A percentile compares a stretch with the other conserved stretches of the same genome.
These are phyloP conservation scores for Caenorhabditis sinica DNA, from an alignment of 2,888 invertebrate genomes.

Conservation along the genomic window DNA sequence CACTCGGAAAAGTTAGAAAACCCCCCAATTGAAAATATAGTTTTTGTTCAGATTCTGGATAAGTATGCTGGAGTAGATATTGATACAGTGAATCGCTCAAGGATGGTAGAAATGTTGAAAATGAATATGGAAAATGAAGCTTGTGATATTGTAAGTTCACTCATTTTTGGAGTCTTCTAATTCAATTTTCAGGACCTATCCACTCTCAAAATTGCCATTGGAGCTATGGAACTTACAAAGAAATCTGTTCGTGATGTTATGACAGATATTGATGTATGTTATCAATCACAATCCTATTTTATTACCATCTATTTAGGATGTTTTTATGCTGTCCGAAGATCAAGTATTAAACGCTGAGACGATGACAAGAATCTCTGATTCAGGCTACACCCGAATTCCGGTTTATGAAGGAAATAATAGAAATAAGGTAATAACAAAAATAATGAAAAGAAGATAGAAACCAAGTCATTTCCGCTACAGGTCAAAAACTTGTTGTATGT, in stretches of 20 bases:
- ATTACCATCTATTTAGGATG: conserved; percentile 88
- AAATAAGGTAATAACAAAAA: conserved; percentile 44
- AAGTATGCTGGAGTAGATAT: conserved; percentile 62
- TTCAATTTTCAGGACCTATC: conserved; percentile 72
- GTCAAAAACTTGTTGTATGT: conserved; percentile 89
- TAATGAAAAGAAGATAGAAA: neutral
- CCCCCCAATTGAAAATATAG: neutral
- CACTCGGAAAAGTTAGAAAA: conserved; percentile 87
- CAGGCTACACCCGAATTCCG: conserved; percentile 94
- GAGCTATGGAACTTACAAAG: conserved; percentile 94
- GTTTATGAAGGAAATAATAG: conserved; percentile 93
- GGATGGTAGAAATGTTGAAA: conserved; percentile 90
- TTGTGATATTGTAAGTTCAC: conserved; percentile 40
- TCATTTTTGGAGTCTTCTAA: no score
- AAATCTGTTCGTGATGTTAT: conserved; percentile 96
- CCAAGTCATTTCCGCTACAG: conserved; percentile 53
- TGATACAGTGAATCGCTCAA: conserved; percentile 50
- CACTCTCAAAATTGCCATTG: conserved; percentile 85
- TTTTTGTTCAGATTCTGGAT: conserved; percentile 46
- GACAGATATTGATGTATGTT: conserved; percentile 90
- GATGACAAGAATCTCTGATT: conserved; percentile 95
- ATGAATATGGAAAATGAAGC: conserved; percentile 86
- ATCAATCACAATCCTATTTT: neutral
- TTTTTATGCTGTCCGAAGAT: conserved; percentile 95
- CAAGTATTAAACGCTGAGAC: conserved; percentile 94